Percentiles rank a stretch among this genome's conserved stretches.
These are phyloP conservation scores for Propithecus perrieri DNA, from an alignment of 2,797 vertebrate species.

Conservation along the genomic window DNA sequence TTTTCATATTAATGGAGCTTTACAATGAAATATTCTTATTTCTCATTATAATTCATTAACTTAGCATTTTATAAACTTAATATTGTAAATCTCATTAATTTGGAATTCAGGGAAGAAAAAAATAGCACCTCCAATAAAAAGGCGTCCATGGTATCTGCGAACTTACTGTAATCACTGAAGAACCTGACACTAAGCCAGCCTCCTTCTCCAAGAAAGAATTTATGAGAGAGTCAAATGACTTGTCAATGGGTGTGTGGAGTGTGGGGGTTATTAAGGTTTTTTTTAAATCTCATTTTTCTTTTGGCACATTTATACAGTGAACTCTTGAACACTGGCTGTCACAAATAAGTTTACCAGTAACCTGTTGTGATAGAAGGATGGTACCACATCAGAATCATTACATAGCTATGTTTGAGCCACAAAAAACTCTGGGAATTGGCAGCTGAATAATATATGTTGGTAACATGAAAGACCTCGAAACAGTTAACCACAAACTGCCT, in stretches of 20 bases:
- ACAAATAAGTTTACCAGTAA: background rate
- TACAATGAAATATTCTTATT: slow-evolving; percentile 58
- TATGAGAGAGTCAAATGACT: slow-evolving; percentile 16
- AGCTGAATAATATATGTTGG: background rate
- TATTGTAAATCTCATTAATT: slow-evolving; percentile 71
- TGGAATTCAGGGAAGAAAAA: slow-evolving; percentile 54
- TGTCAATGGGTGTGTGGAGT: background rate
- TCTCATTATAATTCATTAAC: slow-evolving; percentile 67
- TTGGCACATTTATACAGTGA: background rate
- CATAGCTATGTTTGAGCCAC: background rate
- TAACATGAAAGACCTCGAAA: background rate
- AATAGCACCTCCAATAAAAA: slow-evolving; percentile 45
- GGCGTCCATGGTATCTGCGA: slow-evolving; percentile 24
- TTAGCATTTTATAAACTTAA: slow-evolving; percentile 68
- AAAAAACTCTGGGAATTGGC: background rate
- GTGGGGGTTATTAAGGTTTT: background rate
- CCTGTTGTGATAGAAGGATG: background rate
- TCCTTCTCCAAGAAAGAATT: background rate
- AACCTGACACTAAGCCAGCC: background rate
- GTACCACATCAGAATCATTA: background rate
- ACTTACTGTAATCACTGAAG: slow-evolving; percentile 53
- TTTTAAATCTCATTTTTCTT: slow-evolving; percentile 8
- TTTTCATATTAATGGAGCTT: slow-evolving; percentile 58
- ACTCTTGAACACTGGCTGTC: background rate
- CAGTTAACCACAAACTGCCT: background rate